phyloP scores from a whole-genome alignment of 2,888 invertebrate species.

The Phaonia tiefii region DNA sequence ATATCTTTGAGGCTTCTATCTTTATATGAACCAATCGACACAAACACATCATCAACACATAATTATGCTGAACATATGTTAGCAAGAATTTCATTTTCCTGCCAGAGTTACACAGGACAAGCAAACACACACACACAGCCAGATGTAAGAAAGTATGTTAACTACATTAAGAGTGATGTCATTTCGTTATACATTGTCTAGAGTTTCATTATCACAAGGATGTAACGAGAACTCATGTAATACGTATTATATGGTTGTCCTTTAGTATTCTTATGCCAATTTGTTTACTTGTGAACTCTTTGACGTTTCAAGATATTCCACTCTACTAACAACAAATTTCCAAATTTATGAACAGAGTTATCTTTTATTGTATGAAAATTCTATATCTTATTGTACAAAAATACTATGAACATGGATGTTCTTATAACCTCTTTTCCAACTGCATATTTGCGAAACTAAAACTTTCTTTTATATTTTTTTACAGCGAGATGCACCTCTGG shows the following conservation, averaged over 20 bases:
- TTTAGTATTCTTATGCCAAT: too few relatives aligned
- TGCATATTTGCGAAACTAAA: constrained; percentile 37
- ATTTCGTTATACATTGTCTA: not conserved
- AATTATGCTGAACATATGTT: not conserved
- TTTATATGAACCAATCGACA: too few relatives aligned
- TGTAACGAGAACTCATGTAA: not conserved
- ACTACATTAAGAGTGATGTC: not conserved
- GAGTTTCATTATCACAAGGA: not conserved
- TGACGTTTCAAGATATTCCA: too few relatives aligned
- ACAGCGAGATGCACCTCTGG: constrained; percentile 28
- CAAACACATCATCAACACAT: too few relatives aligned
- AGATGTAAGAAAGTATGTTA: constrained; percentile 14
- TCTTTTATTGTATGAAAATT: constrained; percentile 25
- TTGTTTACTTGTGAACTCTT: too few relatives aligned
- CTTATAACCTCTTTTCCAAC: constrained; percentile 36
- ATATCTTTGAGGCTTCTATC: too few relatives aligned
- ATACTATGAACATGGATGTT: not conserved
- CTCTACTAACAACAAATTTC: too few relatives aligned
- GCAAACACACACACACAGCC: too few relatives aligned
- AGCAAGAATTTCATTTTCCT: not conserved
- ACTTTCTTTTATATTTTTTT: constrained; percentile 16
- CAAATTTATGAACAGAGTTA: too few relatives aligned
- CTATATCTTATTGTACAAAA: constrained; percentile 21
- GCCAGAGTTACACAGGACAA: not conserved
- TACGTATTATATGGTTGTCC: not conserved